Base-by-base conservation (phyloP, 2,797 vertebrate species). In the Danio albolineatus region DNA sequence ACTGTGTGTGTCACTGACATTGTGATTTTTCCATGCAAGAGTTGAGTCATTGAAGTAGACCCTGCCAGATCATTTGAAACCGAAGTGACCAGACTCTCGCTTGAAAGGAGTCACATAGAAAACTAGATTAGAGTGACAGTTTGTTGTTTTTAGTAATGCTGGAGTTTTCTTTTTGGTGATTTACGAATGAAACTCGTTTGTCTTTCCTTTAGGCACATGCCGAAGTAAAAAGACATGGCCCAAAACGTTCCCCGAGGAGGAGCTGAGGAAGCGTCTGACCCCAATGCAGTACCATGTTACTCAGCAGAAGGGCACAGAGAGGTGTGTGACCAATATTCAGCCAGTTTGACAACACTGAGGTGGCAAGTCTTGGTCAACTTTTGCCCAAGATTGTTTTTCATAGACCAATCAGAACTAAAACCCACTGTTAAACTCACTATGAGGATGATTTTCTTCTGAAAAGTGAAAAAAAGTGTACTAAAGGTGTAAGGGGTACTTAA, bases 301-400 rank as follows among this genome's bases (percentile, higher is more conserved):
- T 89, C 98, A 99, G 92, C 96, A 99, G 90, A 96, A 95, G 88
- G 98, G 96, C 73, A 99, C 98, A 0, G 98, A 99, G 91, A 97
- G 96, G 98, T 98, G 72, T 78, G 82, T 9, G 7, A 36, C 62
- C 19, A 12, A 13, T 12, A 49, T 10, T 46, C 28, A 28, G 28
- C 1, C 28, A 3, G 28, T 28, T 28, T 28, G 28, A 28, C 28
- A 28, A 3, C 28, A 28, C 28, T 28, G 28, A 28, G 28, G 28
- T 28, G 28, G 28, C 28, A 28, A 28, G 28, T n/a, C n/a, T n/a
- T n/a, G n/a, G n/a, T n/a, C n/a, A n/a, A 28, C 1, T n/a, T n/a
- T n/a, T n/a, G n/a, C n/a, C n/a, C 1, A 28, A 28, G 28, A 28
- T 28, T 28, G 28, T 28, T 28, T 28, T 28, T 1, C 28, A 28